These are phyloP conservation scores for Aporophyla lueneburgensis DNA, from an alignment of 2,888 invertebrate species.

Conservation along the genomic window DNA sequence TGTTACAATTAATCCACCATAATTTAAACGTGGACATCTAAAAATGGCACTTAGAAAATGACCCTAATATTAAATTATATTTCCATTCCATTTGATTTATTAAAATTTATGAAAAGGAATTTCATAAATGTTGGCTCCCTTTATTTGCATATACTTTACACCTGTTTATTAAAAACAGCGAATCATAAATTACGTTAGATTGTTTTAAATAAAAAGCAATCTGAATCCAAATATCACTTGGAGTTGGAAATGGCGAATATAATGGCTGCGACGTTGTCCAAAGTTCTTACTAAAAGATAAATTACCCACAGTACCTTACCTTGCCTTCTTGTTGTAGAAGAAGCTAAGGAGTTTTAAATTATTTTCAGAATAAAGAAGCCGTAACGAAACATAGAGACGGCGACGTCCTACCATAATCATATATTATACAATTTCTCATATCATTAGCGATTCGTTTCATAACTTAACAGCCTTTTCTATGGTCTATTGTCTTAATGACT, in stretches of 20 bases:
- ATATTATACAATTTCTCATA: background rate
- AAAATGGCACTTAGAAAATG: constrained; percentile 27
- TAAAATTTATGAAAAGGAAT: constrained; percentile 46
- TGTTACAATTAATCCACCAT: constrained; percentile 16
- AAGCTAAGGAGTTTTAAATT: constrained; percentile 3
- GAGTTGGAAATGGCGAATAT: constrained; percentile 16
- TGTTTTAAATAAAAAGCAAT: constrained; percentile 47
- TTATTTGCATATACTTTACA: constrained; percentile 60
- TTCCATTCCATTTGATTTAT: constrained; percentile 58
- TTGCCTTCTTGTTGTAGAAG: background rate
- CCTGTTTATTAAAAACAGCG: constrained; percentile 57
- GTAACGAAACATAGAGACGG: background rate
- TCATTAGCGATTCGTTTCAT: background rate
- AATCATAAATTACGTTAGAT: constrained; percentile 57
- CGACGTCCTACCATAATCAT: background rate
- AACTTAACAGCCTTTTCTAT: background rate
- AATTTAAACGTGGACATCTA: constrained; percentile 12
- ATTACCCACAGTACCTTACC: constrained; percentile 23
- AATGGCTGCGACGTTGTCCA: constrained; percentile 20
- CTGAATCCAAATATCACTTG: constrained; percentile 29
- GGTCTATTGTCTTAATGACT: background rate
- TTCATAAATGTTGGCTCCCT: constrained; percentile 48
- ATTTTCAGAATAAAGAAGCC: constrained; percentile 6
- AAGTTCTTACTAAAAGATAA: constrained; percentile 31
- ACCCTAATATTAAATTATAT: constrained; percentile 46